Evolutionary conservation across 2,888 invertebrate species (phyloP).

Genomic region (Terebella lapidaria): DNA sequence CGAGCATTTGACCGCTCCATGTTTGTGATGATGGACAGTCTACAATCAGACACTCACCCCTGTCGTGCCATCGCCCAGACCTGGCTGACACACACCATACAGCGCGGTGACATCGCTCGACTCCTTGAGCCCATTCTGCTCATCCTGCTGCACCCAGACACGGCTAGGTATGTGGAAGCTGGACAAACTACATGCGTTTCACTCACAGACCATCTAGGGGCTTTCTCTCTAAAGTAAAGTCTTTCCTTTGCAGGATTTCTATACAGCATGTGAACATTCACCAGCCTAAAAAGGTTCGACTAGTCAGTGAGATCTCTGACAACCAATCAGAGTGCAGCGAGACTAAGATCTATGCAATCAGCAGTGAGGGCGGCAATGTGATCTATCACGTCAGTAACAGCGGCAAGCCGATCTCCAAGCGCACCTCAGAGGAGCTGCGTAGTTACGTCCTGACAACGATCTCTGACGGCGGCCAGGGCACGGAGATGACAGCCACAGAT

Average conservation of each 20-base stretch:
- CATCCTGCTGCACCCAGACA: slow-evolving; percentile 72
- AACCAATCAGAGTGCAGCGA: slow-evolving; percentile 34
- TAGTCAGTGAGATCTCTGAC: slow-evolving; percentile 22
- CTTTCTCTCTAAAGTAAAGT: not conserved
- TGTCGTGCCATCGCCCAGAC: slow-evolving; percentile 46
- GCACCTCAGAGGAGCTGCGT: slow-evolving; percentile 39
- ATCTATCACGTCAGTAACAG: slow-evolving; percentile 54
- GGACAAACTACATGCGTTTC: not conserved
- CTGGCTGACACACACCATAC: slow-evolving; percentile 68
- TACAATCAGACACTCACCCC: slow-evolving; percentile 59
- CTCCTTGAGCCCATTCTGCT: slow-evolving; percentile 72
- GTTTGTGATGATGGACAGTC: slow-evolving; percentile 68
- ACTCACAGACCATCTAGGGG: too few relatives aligned
- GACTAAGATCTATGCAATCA: slow-evolving; percentile 72
- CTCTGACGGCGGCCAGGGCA: slow-evolving; percentile 35
- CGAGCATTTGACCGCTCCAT: slow-evolving; percentile 58
- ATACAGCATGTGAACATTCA: slow-evolving; percentile 58
- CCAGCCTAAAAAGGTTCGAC: slow-evolving; percentile 41
- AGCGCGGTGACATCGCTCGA: slow-evolving; percentile 68
- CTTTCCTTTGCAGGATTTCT: slow-evolving; percentile 38
- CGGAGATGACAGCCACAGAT: slow-evolving; percentile 28
- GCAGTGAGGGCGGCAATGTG: slow-evolving; percentile 75
- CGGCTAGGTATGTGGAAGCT: slow-evolving; percentile 57
- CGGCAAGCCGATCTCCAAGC: slow-evolving; percentile 45
- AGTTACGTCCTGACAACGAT: slow-evolving; percentile 60